These are phyloP conservation scores for Entomobrya multifasciata DNA, from an alignment of 2,888 invertebrate species.

Conservation along the genomic window DNA sequence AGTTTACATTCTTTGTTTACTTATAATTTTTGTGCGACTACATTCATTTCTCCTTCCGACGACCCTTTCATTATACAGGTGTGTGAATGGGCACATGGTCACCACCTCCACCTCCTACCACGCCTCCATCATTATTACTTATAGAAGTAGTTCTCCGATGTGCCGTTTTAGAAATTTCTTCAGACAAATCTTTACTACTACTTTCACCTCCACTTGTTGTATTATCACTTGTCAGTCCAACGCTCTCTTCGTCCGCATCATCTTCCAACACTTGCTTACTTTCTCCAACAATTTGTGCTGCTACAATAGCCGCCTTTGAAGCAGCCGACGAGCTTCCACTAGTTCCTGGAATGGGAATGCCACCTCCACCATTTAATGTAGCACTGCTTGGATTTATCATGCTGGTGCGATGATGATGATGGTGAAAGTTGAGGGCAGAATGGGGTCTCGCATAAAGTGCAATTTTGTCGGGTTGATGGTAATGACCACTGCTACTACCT, in stretches of 20 bases:
- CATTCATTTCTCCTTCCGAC: not conserved
- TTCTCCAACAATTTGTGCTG: not conserved
- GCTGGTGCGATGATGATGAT: constrained; percentile 23
- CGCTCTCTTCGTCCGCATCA: constrained; percentile 62
- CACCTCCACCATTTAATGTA: constrained; percentile 24
- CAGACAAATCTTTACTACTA: constrained; percentile 53
- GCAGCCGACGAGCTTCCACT: not conserved
- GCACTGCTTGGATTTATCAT: constrained; percentile 26
- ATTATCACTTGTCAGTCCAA: constrained; percentile 70
- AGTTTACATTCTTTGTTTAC: no score
- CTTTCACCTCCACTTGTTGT: constrained; percentile 65
- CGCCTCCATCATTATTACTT: constrained; percentile 48
- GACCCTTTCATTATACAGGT: constrained; percentile 48
- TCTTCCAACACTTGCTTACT: constrained; percentile 42
- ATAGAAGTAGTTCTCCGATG: constrained; percentile 62
- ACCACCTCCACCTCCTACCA: no score
- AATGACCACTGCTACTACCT: not conserved
- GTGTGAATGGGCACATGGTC: constrained; percentile 69
- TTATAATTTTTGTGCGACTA: constrained; percentile 45
- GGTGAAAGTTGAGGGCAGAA: constrained; percentile 61
- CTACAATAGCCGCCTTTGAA: no score
- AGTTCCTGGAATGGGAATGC: not conserved
- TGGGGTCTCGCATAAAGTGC: constrained; percentile 67
- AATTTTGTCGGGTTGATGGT: constrained; percentile 43
- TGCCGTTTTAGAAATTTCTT: constrained; percentile 47